phyloP scores from a whole-genome alignment of 2,888 invertebrate species.

The Aplocera efformata region DNA sequence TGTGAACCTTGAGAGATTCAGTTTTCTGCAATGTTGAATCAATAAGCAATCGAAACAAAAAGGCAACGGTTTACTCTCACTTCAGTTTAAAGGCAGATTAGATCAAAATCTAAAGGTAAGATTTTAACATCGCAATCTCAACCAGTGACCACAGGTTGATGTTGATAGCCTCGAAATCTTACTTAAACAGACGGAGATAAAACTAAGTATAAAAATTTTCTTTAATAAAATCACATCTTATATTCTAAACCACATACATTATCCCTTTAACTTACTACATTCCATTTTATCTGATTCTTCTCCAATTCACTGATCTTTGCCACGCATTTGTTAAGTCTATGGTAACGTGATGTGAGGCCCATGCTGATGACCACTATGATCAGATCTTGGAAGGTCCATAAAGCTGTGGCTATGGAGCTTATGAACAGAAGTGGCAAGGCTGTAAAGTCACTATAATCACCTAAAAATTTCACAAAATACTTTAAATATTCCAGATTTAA shows the following conservation, averaged over 20 bases:
- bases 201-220: too few species aligned
- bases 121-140: too few species aligned
- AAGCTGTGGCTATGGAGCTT: conserved; percentile 77
- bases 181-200: too few species aligned
- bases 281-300: conserved; percentile 26
- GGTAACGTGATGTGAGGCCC: conserved; percentile 83
- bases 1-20: conserved; percentile 38
- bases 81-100: too few species aligned
- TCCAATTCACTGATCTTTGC: conserved; percentile 36
- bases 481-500: too few species aligned
- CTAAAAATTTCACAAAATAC: conserved; percentile 32
- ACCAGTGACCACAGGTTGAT: too few species aligned
- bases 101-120: too few species aligned
- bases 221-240: neutral
- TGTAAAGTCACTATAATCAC: conserved; percentile 47
- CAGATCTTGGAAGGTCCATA: conserved; percentile 86
- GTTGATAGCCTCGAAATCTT: too few species aligned
- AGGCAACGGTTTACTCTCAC: too few species aligned
- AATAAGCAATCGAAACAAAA: neutral
- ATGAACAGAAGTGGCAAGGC: conserved; percentile 66
- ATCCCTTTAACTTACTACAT: conserved; percentile 27
- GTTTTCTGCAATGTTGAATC: conserved; percentile 32
- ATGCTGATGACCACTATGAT: conserved; percentile 84
- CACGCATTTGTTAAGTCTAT: conserved; percentile 76
- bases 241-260: neutral